Conservation (phyloP, 2,888 invertebrate species). For the Carabus problematicus region DNA sequence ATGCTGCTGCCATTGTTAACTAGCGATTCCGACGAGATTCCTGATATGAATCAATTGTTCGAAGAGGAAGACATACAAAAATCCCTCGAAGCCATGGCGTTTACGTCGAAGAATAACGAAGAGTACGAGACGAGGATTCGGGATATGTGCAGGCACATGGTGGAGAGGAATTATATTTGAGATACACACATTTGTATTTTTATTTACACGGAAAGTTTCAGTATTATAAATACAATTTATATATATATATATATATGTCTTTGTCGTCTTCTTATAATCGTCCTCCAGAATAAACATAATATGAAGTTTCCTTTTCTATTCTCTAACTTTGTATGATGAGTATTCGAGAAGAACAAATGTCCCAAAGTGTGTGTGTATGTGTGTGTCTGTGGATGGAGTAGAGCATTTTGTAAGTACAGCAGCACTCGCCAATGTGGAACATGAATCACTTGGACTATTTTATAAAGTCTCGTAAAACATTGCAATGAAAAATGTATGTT, state of each 20-base stretch:
- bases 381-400: neutral
- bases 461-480: conserved; percentile 36
- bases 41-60: conserved; percentile 44
- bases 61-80: conserved; percentile 17
- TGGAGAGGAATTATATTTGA: conserved; percentile 44
- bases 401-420: conserved; percentile 27
- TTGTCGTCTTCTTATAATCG: too few species aligned
- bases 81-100: conserved; percentile 44
- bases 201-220: too few species aligned
- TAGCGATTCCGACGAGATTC: conserved; percentile 46
- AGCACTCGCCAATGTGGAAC: conserved; percentile 25
- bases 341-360: too few species aligned
- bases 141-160: conserved; percentile 44
- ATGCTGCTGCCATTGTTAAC: conserved; percentile 49
- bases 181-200: too few species aligned
- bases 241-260: too few species aligned
- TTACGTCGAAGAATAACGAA: conserved; percentile 43
- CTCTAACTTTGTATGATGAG: too few species aligned
- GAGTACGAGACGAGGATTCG: conserved; percentile 45
- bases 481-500: conserved; percentile 45
- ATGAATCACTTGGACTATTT: conserved; percentile 38
- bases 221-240: too few species aligned
- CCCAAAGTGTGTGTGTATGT: too few species aligned
- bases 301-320: too few species aligned
- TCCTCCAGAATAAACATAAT: too few species aligned